Base-by-base conservation (phyloP, 92 coral and sea anemone species). In the Heteractis magnifica region DNA sequence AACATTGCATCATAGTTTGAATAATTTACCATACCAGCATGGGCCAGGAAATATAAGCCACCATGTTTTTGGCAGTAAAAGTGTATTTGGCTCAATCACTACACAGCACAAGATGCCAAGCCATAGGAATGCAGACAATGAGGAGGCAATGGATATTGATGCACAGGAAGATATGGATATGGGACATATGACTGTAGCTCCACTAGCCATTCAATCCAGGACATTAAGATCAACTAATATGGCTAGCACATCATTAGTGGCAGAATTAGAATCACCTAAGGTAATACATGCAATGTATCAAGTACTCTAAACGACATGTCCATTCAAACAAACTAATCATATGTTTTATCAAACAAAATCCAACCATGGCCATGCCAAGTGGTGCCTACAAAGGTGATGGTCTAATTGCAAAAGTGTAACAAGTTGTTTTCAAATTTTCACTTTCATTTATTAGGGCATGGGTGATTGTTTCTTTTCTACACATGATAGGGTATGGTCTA, bases 81-180 rank as follows among this genome's bases (percentile, higher is more conserved):
- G 75, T 14, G 58, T 77, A 9, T 84, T 84, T 84, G 87, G 56
- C 7, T 19, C 81, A 13, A 51, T 79, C 12, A 19, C 13, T 13
- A 52, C 41, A 18, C 83, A 85, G 16, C 64, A 68, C 18, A 65
- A 72, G 59, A 70, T 53, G 15, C 0, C 77, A 3, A 65, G 62
- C 51, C 88, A 86, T 50, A 79, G 89, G 65, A 70, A 71, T 82
- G 76, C 56, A n/a, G 93, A 90, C 19, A 72, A 73, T 76, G 93
- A 85, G 52, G 93, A 90, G 73, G 93, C 89, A 15, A 90, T 90
- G 93, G 93, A 90, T 16, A 72, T 90, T 41, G 93, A 90, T 56
- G 52, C 65, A 49, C 90, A 86, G 56, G 89, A 86, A 21, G 89
- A 86, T 2, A 81, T 73, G 81, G 89, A 86, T 13, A 48, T 14